Evolutionary conservation across 2,888 invertebrate species (phyloP), one percentile per base, ranked within the genome.

Genomic region (Chloromyia formosa): DNA sequence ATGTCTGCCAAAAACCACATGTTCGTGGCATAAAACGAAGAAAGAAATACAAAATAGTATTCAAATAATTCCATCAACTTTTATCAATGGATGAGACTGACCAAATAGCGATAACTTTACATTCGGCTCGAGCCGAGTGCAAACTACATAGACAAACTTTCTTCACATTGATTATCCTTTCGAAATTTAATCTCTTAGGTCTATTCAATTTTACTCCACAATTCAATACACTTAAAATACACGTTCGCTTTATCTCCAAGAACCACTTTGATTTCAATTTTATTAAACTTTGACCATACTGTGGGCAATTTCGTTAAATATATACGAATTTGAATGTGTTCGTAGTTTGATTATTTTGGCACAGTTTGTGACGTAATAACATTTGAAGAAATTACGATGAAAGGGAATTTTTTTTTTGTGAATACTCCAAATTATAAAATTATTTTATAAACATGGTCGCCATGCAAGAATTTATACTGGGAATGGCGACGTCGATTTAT

Each of bases 201-300:
- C 64, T 20, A 64, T 64, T 64, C 64, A 64, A 64, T 64, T 64
- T 64, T 42, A 18, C 18, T 64, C 42, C 45, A 64, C 64, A 64
- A 64, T 64, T 23, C 18, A 64, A 64, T 64, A 42, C 42, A 64
- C 40, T 64, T 64, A 42, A 40, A 64, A 64, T 42, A 64, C 64
- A 64, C 45, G 23, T 27, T 40, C 64, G 40, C 40, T 42, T 1
- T 18, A 42, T 64, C n/a, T 64, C 14, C 64, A 22, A 23, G n/a
- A 58, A 14, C n/a, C 35, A 64, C 45, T 64, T 42, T 42, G 64
- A 64, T 64, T 64, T 42, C 64, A 42, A 64, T 42, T 64, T 64
- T 42, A 64, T 64, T 64, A 64, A 64, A 64, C 64, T 64, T 64
- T 64, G 18, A 64, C 64, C 64, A 64, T 23, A 22, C 49, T n/a